Conservation (phyloP, 2,888 invertebrate species). For the Helleia helle region DNA sequence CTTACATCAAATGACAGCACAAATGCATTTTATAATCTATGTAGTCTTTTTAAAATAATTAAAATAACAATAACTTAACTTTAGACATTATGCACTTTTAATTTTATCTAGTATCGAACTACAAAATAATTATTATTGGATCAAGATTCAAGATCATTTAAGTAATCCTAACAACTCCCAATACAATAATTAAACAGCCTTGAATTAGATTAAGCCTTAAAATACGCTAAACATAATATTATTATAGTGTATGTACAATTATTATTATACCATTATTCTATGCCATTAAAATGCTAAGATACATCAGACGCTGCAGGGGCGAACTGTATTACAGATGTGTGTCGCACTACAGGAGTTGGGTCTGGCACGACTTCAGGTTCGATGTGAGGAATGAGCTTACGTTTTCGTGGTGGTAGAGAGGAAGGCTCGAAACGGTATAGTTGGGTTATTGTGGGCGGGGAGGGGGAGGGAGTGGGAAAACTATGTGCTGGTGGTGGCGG, state of each 20-base stretch:
- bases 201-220: conserved; percentile 32
- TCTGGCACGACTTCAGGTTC: conserved; percentile 33
- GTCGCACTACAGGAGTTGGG: conserved; percentile 48
- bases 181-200: conserved; percentile 31
- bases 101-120: neutral
- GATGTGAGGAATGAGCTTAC: conserved; percentile 83
- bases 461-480: conserved; percentile 45
- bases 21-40: conserved; percentile 38
- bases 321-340: conserved; percentile 87
- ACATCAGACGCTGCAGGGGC: conserved; percentile 78
- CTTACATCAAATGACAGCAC: conserved; percentile 36
- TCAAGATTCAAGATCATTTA: conserved; percentile 2
- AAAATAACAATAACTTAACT: conserved; percentile 21
- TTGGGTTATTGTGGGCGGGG: conserved; percentile 50
- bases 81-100: conserved; percentile 14
- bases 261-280: no score
- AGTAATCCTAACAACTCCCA: conserved; percentile 21
- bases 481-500: conserved; percentile 38
- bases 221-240: conserved; percentile 17
- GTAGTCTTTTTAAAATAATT: conserved; percentile 43
- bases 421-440: conserved; percentile 48
- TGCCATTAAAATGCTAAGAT: conserved; percentile 30
- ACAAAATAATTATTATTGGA: conserved; percentile 5
- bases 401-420: conserved; percentile 84
- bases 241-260: conserved; percentile 6